Conservation (phyloP, 2,113 vertebrate genomes). For the Picathartes gymnocephalus region DNA sequence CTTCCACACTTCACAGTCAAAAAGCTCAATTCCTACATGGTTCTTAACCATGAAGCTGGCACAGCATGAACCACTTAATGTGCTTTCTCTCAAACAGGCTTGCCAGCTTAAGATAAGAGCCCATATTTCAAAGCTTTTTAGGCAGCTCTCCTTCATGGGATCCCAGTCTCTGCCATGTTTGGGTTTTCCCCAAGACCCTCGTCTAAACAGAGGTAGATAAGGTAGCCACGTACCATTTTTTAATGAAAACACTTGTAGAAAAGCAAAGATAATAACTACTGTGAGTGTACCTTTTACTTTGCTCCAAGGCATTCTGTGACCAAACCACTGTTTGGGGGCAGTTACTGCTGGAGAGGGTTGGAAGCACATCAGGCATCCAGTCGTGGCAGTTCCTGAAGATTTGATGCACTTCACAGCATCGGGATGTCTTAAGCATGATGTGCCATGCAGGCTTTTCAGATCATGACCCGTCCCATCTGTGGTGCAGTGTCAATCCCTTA, state of each 20-base stretch:
- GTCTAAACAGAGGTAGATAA: neutral
- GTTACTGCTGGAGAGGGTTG: neutral
- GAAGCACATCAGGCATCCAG: neutral
- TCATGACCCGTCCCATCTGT: neutral
- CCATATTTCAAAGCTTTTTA: neutral
- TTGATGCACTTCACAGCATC: neutral
- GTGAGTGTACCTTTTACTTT: neutral
- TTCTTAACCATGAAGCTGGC: neutral
- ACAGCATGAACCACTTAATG: neutral
- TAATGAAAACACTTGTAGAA: neutral
- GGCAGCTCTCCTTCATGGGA: neutral
- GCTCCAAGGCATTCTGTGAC: neutral
- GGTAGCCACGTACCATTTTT: neutral
- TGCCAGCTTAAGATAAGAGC: slow-evolving; percentile 13
- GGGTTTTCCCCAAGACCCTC: neutral
- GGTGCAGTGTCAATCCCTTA: neutral
- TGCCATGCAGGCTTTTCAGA: neutral
- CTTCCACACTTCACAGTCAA: neutral
- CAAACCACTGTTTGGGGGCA: neutral
- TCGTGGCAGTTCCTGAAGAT: neutral
- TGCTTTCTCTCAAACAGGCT: neutral
- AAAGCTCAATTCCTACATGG: neutral
- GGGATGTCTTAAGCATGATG: neutral
- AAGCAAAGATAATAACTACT: neutral
- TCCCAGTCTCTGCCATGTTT: neutral